Percentiles rank a stretch among this genome's conserved stretches.
phyloP scores from a whole-genome alignment of 2,113 vertebrate genomes.

The Leucoraja erinaceus region DNA sequence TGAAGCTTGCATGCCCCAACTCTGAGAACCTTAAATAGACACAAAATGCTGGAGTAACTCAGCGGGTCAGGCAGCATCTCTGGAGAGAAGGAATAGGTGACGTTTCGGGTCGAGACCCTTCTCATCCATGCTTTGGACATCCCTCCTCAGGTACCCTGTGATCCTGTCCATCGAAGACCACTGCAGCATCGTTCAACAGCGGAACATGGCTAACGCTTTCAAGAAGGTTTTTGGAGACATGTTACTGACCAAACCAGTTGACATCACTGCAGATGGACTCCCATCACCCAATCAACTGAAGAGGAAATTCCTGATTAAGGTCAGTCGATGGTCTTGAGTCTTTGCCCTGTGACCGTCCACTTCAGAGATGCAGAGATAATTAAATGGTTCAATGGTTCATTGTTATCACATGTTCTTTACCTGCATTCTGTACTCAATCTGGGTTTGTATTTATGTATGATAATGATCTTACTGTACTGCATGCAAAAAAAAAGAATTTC shows the following conservation, averaged over 20 bases:
- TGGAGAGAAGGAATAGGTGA: too few species aligned
- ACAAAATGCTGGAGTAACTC: too few species aligned
- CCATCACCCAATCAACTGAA: constrained; percentile 94
- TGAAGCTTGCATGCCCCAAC: neutral
- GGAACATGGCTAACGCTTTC: constrained; percentile 88
- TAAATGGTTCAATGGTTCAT: too few species aligned
- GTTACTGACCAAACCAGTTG: constrained; percentile 88
- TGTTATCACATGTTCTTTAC: too few species aligned
- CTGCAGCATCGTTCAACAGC: constrained; percentile 96
- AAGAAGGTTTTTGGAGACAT: constrained; percentile 93
- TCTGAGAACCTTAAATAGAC: neutral
- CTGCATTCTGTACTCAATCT: too few species aligned
- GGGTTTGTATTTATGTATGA: too few species aligned
- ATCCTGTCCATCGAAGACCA: constrained; percentile 97
- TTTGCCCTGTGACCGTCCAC: neutral
- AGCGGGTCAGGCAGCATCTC: too few species aligned
- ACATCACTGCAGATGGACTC: constrained; percentile 83
- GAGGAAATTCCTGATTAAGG: constrained; percentile 97
- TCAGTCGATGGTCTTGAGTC: constrained; percentile 42
- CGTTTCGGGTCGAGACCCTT: too few species aligned
- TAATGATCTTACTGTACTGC: too few species aligned
- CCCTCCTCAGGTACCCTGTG: constrained; percentile 70
- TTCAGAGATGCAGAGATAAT: neutral
- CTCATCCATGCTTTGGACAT: neutral
- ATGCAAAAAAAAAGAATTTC: too few species aligned